Evolutionary conservation across 2,888 invertebrate species (phyloP).

Genomic region (Opisthograptis luteolata): DNA sequence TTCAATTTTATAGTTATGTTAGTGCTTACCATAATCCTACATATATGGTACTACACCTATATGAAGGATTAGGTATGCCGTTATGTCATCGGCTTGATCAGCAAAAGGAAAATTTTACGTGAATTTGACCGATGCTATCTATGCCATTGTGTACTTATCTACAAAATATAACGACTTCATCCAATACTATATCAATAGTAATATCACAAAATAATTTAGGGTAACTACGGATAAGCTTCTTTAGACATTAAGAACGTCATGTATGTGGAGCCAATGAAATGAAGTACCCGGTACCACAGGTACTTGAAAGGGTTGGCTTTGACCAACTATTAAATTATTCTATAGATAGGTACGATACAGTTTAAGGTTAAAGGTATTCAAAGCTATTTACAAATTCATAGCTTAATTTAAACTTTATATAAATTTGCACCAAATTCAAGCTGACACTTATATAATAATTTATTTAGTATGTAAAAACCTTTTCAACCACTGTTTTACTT

Average conservation of each 20-base stretch:
- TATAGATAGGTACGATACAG: no score
- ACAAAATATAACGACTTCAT: conserved; percentile 48
- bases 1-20: background rate
- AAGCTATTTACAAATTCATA: conserved; percentile 2
- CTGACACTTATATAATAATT: background rate
- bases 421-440: conserved; percentile 5
- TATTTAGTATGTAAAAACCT: background rate
- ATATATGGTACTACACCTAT: no score
- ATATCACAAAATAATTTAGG: conserved; percentile 83
- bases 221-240: conserved; percentile 74
- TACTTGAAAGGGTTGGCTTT: no score
- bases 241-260: no score
- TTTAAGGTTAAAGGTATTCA: no score
- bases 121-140: conserved; percentile 18
- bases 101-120: background rate
- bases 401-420: conserved; percentile 15
- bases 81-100: conserved; percentile 9
- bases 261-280: no score
- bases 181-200: conserved; percentile 50
- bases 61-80: background rate
- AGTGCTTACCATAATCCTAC: no score
- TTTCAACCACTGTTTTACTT: no score
- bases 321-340: no score
- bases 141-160: conserved; percentile 42
- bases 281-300: no score